Evolutionary conservation across 2,797 vertebrate species (phyloP).

Genomic region (Hylomyscus alleni): DNA sequence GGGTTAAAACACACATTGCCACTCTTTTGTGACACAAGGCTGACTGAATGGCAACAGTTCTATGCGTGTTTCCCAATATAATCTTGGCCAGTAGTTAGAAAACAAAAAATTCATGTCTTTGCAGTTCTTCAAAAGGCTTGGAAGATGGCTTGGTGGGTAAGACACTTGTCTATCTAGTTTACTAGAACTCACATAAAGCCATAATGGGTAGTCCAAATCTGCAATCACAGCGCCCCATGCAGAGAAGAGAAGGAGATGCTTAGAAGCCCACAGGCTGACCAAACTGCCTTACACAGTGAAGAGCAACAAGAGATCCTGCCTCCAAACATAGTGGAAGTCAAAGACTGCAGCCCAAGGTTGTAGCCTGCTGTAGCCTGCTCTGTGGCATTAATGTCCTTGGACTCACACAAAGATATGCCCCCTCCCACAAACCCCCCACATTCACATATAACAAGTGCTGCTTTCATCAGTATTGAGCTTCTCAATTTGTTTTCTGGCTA

Average conservation of each 20-base stretch:
- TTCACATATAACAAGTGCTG: background rate
- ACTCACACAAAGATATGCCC: background rate
- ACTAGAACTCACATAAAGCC: background rate
- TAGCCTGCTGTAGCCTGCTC: background rate
- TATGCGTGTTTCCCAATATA: background rate
- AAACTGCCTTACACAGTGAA: background rate
- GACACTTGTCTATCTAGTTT: background rate
- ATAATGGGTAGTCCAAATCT: background rate
- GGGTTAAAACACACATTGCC: background rate
- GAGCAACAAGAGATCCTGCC: background rate
- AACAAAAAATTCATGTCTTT: background rate
- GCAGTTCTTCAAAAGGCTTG: background rate
- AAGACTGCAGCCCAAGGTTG: background rate
- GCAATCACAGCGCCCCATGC: background rate
- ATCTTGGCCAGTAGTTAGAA: background rate
- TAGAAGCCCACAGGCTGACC: background rate
- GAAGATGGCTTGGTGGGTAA: background rate
- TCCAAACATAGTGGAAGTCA: background rate
- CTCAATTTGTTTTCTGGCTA: background rate
- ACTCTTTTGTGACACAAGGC: background rate
- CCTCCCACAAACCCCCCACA: background rate
- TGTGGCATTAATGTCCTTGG: background rate
- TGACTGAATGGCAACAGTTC: no score
- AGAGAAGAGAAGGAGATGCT: background rate
- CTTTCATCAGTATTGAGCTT: background rate